Conservation (phyloP, 1,140 invertebrate genomes). For the Drosophila obscura region DNA sequence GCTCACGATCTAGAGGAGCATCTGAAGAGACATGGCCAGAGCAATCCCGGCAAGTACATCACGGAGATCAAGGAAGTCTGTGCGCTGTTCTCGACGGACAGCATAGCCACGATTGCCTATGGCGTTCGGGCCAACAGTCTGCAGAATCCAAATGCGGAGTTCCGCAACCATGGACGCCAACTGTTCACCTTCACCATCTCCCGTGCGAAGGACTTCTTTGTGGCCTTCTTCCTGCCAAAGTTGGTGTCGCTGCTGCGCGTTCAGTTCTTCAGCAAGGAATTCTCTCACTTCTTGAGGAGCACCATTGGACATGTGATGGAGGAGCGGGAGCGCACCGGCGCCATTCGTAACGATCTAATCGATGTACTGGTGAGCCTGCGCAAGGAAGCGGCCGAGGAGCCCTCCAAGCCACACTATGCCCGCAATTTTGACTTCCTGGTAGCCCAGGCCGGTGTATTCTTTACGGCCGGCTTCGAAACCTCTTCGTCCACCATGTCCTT, state of each 20-base stretch:
- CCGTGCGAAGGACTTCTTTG: slow-evolving; percentile 84
- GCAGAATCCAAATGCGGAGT: slow-evolving; percentile 84
- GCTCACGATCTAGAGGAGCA: slow-evolving; percentile 53
- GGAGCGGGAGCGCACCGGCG: slow-evolving; percentile 67
- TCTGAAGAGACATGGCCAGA: slow-evolving; percentile 23
- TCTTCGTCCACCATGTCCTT: slow-evolving; percentile 89
- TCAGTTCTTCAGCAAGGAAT: slow-evolving; percentile 59
- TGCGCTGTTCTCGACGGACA: slow-evolving; percentile 85
- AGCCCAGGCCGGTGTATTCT: slow-evolving; percentile 89
- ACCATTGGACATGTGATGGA: slow-evolving; percentile 78
- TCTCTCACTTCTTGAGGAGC: slow-evolving; percentile 66
- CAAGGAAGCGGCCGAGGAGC: slow-evolving; percentile 53
- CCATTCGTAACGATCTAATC: slow-evolving; percentile 83
- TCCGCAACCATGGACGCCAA: slow-evolving; percentile 79
- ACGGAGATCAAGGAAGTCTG: slow-evolving; percentile 84
- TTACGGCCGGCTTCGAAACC: slow-evolving; percentile 91
- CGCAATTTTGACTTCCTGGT: slow-evolving; percentile 85
- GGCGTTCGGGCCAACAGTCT: slow-evolving; percentile 86
- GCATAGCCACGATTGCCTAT: slow-evolving; percentile 86
- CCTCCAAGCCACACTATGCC: slow-evolving; percentile 71
- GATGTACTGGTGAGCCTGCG: slow-evolving; percentile 84
- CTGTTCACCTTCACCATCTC: slow-evolving; percentile 85
- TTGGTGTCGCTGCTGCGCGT: slow-evolving; percentile 53
- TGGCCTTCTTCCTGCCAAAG: slow-evolving; percentile 84
- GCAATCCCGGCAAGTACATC: slow-evolving; percentile 8